These are phyloP conservation scores for Lophochroa leadbeateri DNA, from an alignment of 2,113 vertebrate genomes.

Conservation along the genomic window DNA sequence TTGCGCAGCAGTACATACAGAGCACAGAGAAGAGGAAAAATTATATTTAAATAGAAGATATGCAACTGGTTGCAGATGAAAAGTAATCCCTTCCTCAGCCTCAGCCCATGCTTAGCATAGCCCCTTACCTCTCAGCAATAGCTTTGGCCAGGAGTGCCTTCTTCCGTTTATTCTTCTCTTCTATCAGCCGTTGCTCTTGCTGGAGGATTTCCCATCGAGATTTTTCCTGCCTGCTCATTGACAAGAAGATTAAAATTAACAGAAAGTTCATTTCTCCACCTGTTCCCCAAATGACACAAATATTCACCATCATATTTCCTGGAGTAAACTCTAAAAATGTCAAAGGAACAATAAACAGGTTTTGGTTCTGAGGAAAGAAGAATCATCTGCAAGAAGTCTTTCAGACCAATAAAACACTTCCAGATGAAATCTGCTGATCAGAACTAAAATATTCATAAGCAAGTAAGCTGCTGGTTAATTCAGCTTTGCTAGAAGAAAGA, in stretches of 20 bases:
- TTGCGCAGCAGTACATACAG: not conserved
- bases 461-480: not conserved
- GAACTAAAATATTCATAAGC: not conserved
- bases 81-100: not conserved
- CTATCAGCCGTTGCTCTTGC: conserved; percentile 88
- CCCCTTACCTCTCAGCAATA: conserved; percentile 90
- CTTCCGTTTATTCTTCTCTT: conserved; percentile 93
- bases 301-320: not conserved
- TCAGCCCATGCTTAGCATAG: not conserved
- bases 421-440: not conserved
- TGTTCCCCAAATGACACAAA: not conserved
- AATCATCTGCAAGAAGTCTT: not conserved
- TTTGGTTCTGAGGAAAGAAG: not conserved
- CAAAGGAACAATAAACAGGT: conserved; percentile 16
- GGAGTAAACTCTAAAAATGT: not conserved
- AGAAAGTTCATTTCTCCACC: not conserved
- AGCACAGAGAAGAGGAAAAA: not conserved
- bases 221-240: conserved; percentile 82
- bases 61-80: not conserved
- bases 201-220: conserved; percentile 89
- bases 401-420: not conserved
- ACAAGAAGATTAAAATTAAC: conserved; percentile 32
- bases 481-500: not conserved
- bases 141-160: conserved; percentile 92
- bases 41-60: not conserved